Conservation (phyloP, 2,113 vertebrate species). For the Sorex fumeus region DNA sequence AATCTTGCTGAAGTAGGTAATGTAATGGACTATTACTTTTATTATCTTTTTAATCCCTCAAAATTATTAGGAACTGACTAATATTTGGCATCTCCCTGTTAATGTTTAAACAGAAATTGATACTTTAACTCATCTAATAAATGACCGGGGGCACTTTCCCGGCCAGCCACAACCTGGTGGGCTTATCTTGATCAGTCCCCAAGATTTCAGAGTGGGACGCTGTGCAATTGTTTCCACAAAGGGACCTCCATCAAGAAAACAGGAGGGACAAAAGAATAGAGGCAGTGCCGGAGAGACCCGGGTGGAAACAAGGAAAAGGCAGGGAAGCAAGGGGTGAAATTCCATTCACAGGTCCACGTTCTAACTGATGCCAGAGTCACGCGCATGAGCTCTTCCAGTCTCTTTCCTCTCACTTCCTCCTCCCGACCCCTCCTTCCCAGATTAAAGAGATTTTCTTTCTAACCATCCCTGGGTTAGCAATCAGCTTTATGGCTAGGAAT, state of each 20-base stretch:
- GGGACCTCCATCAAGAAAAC: constrained; percentile 73
- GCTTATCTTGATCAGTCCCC: constrained; percentile 80
- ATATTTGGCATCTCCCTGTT: constrained; percentile 93
- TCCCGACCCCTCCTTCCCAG: constrained; percentile 1
- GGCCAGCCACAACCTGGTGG: constrained; percentile 82
- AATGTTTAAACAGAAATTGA: constrained; percentile 93
- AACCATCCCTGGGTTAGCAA: constrained; percentile 51
- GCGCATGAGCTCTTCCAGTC: background rate
- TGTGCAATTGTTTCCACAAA: constrained; percentile 81
- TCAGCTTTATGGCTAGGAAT: constrained; percentile 71
- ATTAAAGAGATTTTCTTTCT: constrained; percentile 63
- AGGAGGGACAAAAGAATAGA: constrained; percentile 54
- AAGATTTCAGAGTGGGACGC: constrained; percentile 85
- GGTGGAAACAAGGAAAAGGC: rapidly evolving
- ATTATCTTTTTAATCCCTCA: constrained; percentile 95
- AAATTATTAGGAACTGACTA: constrained; percentile 94
- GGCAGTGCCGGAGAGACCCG: constrained; percentile 49
- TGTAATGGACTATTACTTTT: constrained; percentile 95
- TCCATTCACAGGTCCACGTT: background rate
- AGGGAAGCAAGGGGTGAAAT: constrained; percentile 14
- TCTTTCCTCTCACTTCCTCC: background rate
- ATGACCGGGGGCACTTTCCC: constrained; percentile 83
- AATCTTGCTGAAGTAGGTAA: constrained; percentile 95
- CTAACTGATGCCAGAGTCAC: constrained; percentile 10
- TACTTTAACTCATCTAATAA: constrained; percentile 90